Evolutionary conservation across 2,113 vertebrate genomes (phyloP).

Genomic region (Cyrtonyx montezumae): DNA sequence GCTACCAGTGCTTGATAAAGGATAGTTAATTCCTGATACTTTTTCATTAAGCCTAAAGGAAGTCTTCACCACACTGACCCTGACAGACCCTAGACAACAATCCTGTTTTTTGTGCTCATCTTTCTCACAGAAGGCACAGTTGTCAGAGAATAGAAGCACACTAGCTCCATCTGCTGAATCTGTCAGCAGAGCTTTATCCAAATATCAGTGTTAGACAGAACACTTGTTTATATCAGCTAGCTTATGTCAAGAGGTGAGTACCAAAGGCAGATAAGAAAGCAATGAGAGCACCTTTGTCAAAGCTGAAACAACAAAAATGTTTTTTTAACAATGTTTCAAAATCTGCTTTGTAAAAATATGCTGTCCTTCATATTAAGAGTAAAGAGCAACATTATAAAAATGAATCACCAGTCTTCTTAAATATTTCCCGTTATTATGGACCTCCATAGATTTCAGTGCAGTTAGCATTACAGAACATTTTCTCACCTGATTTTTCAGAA

Average conservation of each 20-base stretch:
- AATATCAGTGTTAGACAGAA: fast-evolving
- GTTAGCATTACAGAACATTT: neutral
- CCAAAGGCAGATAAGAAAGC: neutral
- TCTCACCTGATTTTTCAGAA: neutral
- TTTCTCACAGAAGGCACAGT: fast-evolving
- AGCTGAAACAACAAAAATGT: neutral
- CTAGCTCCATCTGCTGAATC: slow-evolving; percentile 76
- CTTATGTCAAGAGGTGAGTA: neutral
- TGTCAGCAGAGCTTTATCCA: neutral
- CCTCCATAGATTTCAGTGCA: neutral
- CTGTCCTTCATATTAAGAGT: neutral
- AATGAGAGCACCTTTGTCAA: neutral
- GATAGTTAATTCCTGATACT: neutral
- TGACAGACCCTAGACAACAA: neutral
- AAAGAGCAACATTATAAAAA: neutral
- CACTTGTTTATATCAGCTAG: neutral
- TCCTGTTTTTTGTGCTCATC: neutral
- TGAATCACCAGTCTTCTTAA: neutral
- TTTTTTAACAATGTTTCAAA: neutral
- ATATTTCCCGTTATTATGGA: neutral
- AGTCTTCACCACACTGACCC: neutral
- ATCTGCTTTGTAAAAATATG: neutral
- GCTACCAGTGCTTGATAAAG: neutral
- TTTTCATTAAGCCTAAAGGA: neutral
- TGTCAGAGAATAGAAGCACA: slow-evolving; percentile 53